Percentiles rank a stretch among this genome's conserved stretches.
These are phyloP conservation scores for Bombus vancouverensis DNA, from an alignment of 1,140 invertebrate species.

Conservation along the genomic window DNA sequence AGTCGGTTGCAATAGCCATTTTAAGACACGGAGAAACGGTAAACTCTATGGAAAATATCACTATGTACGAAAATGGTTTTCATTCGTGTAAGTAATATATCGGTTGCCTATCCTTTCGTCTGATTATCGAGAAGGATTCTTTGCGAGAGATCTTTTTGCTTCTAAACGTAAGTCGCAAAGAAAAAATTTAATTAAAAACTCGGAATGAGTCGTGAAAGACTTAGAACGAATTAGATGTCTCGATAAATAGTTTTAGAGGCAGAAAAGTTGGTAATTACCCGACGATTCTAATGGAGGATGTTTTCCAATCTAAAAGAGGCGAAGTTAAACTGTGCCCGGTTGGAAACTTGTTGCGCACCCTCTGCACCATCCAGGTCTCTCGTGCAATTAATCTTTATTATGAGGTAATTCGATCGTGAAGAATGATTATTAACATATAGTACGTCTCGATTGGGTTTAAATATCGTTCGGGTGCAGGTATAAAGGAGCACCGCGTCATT, in stretches of 20 bases:
- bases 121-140: not conserved
- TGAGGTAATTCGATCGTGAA: not conserved
- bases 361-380: not conserved
- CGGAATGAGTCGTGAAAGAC: not conserved
- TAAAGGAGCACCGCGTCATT: not conserved
- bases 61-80: not conserved
- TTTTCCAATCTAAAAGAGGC: not conserved
- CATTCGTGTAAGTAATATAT: slow-evolving; percentile 8
- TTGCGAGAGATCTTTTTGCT: not conserved
- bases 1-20: slow-evolving; percentile 13
- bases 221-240: not conserved
- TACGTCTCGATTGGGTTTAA: not conserved
- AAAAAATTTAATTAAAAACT: not conserved
- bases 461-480: not conserved
- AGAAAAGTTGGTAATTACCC: not conserved
- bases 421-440: not conserved
- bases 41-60: not conserved
- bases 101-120: not conserved
- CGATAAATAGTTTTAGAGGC: not conserved
- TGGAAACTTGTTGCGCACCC: slow-evolving; percentile 27
- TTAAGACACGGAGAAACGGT: not conserved
- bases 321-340: not conserved
- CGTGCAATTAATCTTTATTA: not conserved
- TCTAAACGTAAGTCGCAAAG: not conserved
- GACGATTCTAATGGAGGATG: not conserved